Evolutionary conservation across 2,797 vertebrate genomes (phyloP), one percentile per base, ranked within the genome.

Genomic region (Malacoraja senta): DNA sequence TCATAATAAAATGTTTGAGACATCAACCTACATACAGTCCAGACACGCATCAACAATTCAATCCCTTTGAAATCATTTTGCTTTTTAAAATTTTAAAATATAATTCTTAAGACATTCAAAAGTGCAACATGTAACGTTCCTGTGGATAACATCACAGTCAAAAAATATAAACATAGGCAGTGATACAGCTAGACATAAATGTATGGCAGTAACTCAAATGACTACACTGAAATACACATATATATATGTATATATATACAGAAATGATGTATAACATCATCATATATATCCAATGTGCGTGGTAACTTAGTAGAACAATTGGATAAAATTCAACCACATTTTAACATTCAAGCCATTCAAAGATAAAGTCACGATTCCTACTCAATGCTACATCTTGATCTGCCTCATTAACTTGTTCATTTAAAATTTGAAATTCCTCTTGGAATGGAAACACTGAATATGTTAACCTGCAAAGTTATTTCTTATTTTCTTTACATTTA

Each of bases 121-220:
- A 99, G 98, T 99, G 98, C 98, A 99, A 98, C 96, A 98, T 97
- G 95, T 97, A 96, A 97, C 96, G 95, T 97, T 97, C 97, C 97
- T 97, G 96, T 96, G 96, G 97, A 98, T 96, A 96, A 97, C 95
- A 97, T 98, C 98, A 98, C 97, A 98, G 97, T 98, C 95, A 96
- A 97, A 97, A 53, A 96, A 95, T 96, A 96, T 96, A 96, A 96
- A 97, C 96, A 96, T 96, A 97, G 98, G 98, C 98, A 98, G 98
- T 98, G 98, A 97, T 96, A 97, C 96, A 98, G 98, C 98, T 98
- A 96, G 96, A 96, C 96, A 96, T 97, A 96, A 96, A 96, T 96
- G 95, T 97, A 96, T 96, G 96, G 96, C 96, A 96, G 97, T 97
- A 97, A 96, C 96, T 96, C 96, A 96, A 94, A 96, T 96, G 96